Base-by-base conservation (phyloP, 1,140 invertebrate genomes). In the Melitaea cinxia region DNA sequence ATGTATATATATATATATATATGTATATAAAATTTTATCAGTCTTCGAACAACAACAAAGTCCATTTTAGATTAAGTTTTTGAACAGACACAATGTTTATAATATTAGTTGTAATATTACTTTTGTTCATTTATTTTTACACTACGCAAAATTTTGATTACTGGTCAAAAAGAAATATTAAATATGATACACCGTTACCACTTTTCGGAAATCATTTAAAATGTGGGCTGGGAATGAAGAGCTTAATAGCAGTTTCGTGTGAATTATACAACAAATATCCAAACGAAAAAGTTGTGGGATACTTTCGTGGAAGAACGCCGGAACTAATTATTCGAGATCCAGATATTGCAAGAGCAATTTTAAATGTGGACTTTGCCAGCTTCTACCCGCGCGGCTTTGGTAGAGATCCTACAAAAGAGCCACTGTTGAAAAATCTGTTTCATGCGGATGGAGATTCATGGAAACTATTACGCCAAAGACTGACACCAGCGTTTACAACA, bases 391-490 rank as follows among this genome's bases (percentile, higher is more conserved):
- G 84, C 35, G 81, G 78, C 1, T 15, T 80, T 2, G 76, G 75
- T 0, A 78, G 79, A 54, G 91, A 93, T 71, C 55, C 77, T 1
- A 78, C 91, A 4, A 19, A 66, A 10, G 83, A 88, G n/a, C 73
- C 80, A 1, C 15, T 91, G 10, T 50, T 73, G 4, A 33, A 17
- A 9, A 91, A 91, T 72, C 30, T 92, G 5, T 89, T 92, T 26
- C 80, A 88, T 28, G 52, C 78, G 1, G 75, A 80, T 0, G 91
- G 91, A 1, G 88, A 92, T 24, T 68, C 77, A 10, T 95, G 94
- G 94, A 92, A 92, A 75, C 75, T 92, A 14, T 72, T 94, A 9
- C 77, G 94, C 28, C 76, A 67, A 47, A 55, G 56, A 26, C 26
- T 68, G 30, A 53, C 59, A 12, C 26, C 66, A 24, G 55, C 49